These are phyloP conservation scores for Limonius californicus DNA, from an alignment of 1,140 invertebrate genomes.

Conservation along the genomic window DNA sequence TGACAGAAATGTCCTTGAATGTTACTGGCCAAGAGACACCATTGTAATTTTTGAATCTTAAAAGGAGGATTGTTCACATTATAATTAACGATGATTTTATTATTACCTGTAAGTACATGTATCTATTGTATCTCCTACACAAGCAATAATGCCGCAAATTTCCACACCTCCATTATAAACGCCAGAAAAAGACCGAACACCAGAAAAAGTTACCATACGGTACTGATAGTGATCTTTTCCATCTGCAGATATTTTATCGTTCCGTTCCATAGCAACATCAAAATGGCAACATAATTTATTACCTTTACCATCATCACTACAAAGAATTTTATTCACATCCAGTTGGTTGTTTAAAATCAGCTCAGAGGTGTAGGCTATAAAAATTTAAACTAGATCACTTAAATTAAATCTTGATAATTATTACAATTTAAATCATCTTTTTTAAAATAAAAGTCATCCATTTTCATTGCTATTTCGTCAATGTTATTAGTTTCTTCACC, in stretches of 20 bases:
- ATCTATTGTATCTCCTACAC: slow-evolving; percentile 44
- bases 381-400: background rate
- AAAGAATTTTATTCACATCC: background rate
- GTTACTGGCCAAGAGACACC: background rate
- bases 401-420: too few species aligned
- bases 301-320: background rate
- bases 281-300: slow-evolving; percentile 24
- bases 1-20: background rate
- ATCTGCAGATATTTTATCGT: background rate
- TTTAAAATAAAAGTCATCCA: slow-evolving; percentile 19
- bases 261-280: background rate
- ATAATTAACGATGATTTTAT: too few species aligned
- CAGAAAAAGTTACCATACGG: slow-evolving; percentile 49
- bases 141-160: slow-evolving; percentile 51
- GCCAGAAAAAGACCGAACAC: slow-evolving; percentile 44
- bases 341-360: background rate
- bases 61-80: too few species aligned
- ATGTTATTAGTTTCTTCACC: background rate
- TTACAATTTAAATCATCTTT: background rate
- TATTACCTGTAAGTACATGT: slow-evolving; percentile 39
- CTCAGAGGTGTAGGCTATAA: background rate
- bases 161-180: slow-evolving; percentile 48
- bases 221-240: slow-evolving; percentile 36
- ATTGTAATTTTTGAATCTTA: background rate
- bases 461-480: slow-evolving; percentile 10